Evolutionary conservation across 2,113 vertebrate species (phyloP).

Genomic region (Gobius niger): DNA sequence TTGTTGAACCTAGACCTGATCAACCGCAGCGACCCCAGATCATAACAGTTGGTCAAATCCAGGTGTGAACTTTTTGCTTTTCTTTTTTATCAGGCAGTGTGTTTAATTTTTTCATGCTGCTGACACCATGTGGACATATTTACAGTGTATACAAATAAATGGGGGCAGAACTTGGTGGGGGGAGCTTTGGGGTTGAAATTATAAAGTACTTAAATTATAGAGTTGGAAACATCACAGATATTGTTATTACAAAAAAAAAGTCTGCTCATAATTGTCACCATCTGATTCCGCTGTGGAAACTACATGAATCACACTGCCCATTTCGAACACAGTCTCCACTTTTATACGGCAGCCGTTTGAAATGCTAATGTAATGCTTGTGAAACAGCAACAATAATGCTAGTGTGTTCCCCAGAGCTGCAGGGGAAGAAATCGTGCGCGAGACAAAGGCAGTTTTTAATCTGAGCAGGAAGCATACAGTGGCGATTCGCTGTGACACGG

Average conservation of each 20-base stretch:
- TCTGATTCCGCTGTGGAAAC: slow-evolving; percentile 43
- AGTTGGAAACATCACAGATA: slow-evolving; percentile 31
- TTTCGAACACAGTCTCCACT: slow-evolving; percentile 50
- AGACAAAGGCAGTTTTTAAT: slow-evolving; percentile 78
- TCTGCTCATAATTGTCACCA: slow-evolving; percentile 14
- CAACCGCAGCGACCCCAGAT: too few relatives aligned
- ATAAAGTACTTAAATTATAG: too few relatives aligned
- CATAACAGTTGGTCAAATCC: too few relatives aligned
- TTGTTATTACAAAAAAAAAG: slow-evolving; percentile 10
- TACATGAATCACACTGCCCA: slow-evolving; percentile 42
- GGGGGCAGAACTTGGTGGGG: too few relatives aligned
- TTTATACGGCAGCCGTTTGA: slow-evolving; percentile 59
- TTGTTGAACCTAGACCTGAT: too few relatives aligned
- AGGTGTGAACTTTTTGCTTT: too few relatives aligned
- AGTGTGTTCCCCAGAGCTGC: slow-evolving; percentile 68
- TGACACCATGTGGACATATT: too few relatives aligned
- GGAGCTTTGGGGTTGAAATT: too few relatives aligned
- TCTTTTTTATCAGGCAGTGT: too few relatives aligned
- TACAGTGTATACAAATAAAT: not conserved
- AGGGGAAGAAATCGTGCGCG: slow-evolving; percentile 50
- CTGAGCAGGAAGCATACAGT: slow-evolving; percentile 68
- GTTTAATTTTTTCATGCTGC: too few relatives aligned
- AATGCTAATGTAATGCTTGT: slow-evolving; percentile 64
- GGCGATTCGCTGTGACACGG: slow-evolving; percentile 74
- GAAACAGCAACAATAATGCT: slow-evolving; percentile 58